Conservation (phyloP, 1,140 invertebrate species). For the Neotoxoptera formosana region DNA sequence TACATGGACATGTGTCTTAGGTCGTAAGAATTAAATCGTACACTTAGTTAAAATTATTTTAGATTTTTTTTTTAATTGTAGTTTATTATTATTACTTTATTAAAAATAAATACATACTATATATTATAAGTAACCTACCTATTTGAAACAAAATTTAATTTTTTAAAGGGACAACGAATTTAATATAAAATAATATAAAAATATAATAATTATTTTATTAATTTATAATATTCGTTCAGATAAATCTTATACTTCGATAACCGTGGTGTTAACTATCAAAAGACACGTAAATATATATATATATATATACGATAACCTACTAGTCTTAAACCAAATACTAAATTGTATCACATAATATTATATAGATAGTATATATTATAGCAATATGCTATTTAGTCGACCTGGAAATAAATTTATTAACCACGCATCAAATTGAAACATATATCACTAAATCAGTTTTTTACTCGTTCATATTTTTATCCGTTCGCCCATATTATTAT, state of each 20-base stretch:
- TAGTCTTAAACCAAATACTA: not conserved
- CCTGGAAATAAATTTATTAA: not conserved
- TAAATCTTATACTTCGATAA: not conserved
- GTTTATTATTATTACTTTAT: not conserved
- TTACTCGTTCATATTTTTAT: not conserved
- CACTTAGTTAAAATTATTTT: not conserved
- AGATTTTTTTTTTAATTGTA: not conserved
- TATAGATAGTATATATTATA: not conserved
- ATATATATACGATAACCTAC: not conserved
- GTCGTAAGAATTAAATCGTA: not conserved
- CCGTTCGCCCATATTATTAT: conserved; percentile 13
- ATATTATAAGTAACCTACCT: not conserved
- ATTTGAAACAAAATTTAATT: not conserved
- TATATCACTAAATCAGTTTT: not conserved
- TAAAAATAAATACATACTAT: not conserved
- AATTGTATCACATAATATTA: not conserved
- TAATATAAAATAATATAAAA: too few relatives aligned
- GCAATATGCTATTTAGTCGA: not conserved
- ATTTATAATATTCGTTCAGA: not conserved
- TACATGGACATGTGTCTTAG: not conserved
- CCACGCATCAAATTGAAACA: not conserved
- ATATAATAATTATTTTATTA: too few relatives aligned
- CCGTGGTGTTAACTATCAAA: not conserved
- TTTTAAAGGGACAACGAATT: not conserved
- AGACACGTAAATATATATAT: not conserved